These are phyloP conservation scores for Tachuris rubrigastra DNA, from an alignment of 2,113 vertebrate species.

Conservation along the genomic window DNA sequence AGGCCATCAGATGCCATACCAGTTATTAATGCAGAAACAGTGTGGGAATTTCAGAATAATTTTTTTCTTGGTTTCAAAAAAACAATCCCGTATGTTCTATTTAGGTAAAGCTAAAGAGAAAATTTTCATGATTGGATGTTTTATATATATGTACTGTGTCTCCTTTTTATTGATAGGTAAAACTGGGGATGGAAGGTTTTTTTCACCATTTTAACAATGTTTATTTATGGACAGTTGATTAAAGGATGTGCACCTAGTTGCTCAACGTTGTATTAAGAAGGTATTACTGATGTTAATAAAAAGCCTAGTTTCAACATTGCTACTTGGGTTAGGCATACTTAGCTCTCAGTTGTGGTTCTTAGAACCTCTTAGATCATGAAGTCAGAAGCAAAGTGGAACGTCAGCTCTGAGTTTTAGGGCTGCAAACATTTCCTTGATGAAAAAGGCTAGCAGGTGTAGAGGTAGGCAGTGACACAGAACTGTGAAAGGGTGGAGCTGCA, in stretches of 20 bases:
- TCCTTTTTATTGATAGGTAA: not conserved
- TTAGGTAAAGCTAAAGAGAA: not conserved
- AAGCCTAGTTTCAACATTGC: not conserved
- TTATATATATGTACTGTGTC: not conserved
- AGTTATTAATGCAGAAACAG: constrained; percentile 3
- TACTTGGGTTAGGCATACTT: not conserved
- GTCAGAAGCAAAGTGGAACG: not conserved
- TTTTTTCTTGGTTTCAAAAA: not conserved
- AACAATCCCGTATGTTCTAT: not conserved
- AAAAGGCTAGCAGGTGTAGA: not conserved
- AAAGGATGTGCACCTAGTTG: constrained; percentile 42
- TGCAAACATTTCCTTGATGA: not conserved
- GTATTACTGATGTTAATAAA: constrained; percentile 61
- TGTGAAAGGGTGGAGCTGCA: not conserved
- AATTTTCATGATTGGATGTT: not conserved
- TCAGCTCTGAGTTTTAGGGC: not conserved
- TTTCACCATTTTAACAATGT: not conserved
- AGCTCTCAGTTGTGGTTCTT: not conserved
- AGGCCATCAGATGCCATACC: not conserved
- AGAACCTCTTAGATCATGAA: constrained; percentile 8
- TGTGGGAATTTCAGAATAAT: not conserved
- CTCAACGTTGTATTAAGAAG: constrained; percentile 55
- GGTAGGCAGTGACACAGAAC: not conserved
- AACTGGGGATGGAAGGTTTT: not conserved
- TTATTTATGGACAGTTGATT: constrained; percentile 19